phyloP scores from a whole-genome alignment of 2,797 vertebrate genomes.

The Scolopax rusticola region DNA sequence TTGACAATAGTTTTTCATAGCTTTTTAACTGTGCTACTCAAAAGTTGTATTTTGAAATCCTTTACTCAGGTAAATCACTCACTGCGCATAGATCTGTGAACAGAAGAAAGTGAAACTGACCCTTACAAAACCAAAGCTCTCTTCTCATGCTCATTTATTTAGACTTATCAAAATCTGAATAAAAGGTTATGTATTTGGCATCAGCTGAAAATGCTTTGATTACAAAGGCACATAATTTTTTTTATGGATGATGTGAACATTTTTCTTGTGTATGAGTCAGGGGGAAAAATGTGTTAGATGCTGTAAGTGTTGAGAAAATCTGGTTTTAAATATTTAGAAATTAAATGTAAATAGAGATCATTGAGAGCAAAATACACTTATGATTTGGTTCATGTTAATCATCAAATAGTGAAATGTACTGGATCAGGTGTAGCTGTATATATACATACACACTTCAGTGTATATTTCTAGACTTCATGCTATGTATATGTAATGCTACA shows the following conservation, averaged over 20 bases:
- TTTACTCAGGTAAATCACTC: background rate
- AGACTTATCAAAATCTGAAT: background rate
- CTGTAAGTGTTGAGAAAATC: background rate
- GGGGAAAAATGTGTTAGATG: background rate
- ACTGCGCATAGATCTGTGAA: background rate
- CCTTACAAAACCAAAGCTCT: background rate
- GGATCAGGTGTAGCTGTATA: background rate
- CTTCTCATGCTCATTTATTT: background rate
- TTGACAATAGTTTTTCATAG: background rate
- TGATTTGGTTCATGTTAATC: background rate
- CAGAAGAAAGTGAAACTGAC: background rate
- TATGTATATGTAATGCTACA: background rate
- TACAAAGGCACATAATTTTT: background rate
- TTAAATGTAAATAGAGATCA: background rate
- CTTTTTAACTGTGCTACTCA: background rate
- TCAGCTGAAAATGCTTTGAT: background rate
- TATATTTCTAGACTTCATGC: background rate
- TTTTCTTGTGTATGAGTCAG: background rate
- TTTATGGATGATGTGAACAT: background rate
- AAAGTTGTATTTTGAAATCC: background rate
- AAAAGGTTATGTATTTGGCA: background rate
- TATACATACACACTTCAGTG: accelerated
- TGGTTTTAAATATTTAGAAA: background rate
- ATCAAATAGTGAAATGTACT: background rate
- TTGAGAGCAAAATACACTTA: background rate